These are phyloP conservation scores for Clarias fuscus DNA, from an alignment of 2,797 vertebrate genomes.

Conservation along the genomic window DNA sequence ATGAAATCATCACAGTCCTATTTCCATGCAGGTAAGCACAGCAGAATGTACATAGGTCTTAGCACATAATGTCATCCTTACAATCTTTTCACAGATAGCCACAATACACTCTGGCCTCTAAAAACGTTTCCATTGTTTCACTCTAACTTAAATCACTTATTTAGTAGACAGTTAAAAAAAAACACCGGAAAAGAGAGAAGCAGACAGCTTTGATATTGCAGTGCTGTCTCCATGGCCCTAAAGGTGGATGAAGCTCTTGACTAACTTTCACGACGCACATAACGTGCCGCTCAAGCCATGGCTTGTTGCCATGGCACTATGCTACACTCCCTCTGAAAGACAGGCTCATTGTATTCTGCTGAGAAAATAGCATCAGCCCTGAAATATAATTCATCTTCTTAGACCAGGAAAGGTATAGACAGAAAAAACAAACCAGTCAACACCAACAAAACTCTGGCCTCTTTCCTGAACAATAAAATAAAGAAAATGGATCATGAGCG, in stretches of 20 bases:
- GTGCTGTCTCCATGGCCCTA: slow-evolving; percentile 53
- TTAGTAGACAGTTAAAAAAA: slow-evolving; percentile 44
- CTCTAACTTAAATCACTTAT: slow-evolving; percentile 46
- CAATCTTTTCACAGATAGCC: slow-evolving; percentile 33
- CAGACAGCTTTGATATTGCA: slow-evolving; percentile 55
- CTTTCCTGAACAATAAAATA: slow-evolving; percentile 24
- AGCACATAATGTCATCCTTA: slow-evolving; percentile 46
- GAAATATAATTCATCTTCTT: slow-evolving; percentile 56
- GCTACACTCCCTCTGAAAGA: slow-evolving; percentile 53
- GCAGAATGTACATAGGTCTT: slow-evolving; percentile 28
- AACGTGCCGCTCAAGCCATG: slow-evolving; percentile 51
- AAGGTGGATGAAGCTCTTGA: slow-evolving; percentile 56
- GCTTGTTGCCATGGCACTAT: slow-evolving; percentile 61
- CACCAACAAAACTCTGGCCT: slow-evolving; percentile 21
- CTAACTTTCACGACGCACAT: slow-evolving; percentile 57
- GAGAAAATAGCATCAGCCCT: slow-evolving; percentile 56
- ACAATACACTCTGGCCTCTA: slow-evolving; percentile 52
- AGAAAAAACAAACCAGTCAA: slow-evolving; percentile 45
- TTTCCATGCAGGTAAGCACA: background rate
- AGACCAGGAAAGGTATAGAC: slow-evolving; percentile 44
- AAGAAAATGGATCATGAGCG: slow-evolving; percentile 39
- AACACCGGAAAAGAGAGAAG: slow-evolving; percentile 10
- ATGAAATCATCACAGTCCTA: slow-evolving; percentile 23
- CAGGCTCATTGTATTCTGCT: slow-evolving; percentile 59
- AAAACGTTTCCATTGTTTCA: slow-evolving; percentile 45